These are phyloP conservation scores for Tetropium fuscum DNA, from an alignment of 2,888 invertebrate species.

Conservation along the genomic window DNA sequence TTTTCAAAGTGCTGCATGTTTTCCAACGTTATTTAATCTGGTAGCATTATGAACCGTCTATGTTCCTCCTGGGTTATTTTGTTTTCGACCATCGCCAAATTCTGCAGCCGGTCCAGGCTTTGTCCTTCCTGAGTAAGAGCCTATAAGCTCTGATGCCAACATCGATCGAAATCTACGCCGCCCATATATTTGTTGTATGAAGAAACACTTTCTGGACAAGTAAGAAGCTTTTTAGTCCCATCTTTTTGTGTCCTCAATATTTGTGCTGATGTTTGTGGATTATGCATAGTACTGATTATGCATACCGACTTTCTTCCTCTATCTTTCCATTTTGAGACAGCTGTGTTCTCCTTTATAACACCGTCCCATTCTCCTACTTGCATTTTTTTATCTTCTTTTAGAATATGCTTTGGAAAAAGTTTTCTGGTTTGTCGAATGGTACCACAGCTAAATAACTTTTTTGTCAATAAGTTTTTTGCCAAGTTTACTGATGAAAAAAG, in stretches of 20 bases:
- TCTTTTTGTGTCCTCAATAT: neutral
- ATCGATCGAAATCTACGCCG: neutral
- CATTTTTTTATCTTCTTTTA: constrained; percentile 34
- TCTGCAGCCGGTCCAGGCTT: no score
- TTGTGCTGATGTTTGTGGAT: neutral
- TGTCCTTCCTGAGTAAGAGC: no score
- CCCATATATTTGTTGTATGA: neutral
- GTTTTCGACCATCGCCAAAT: no score
- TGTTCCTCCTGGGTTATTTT: no score
- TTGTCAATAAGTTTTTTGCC: constrained; percentile 41
- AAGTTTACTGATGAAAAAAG: constrained; percentile 50
- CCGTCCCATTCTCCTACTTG: neutral
- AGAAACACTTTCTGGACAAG: neutral
- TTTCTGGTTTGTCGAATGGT: constrained; percentile 40
- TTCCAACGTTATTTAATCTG: no score
- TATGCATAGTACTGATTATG: neutral
- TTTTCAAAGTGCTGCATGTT: no score
- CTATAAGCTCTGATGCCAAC: no score
- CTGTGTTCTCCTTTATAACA: neutral
- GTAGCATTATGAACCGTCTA: no score
- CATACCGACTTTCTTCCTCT: neutral
- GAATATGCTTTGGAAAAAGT: constrained; percentile 6
- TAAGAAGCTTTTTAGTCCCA: neutral
- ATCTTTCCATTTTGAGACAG: neutral
- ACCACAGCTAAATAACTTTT: constrained; percentile 51